phyloP scores from a whole-genome alignment of 1,140 invertebrate genomes.

The Cotesia glomerata region DNA sequence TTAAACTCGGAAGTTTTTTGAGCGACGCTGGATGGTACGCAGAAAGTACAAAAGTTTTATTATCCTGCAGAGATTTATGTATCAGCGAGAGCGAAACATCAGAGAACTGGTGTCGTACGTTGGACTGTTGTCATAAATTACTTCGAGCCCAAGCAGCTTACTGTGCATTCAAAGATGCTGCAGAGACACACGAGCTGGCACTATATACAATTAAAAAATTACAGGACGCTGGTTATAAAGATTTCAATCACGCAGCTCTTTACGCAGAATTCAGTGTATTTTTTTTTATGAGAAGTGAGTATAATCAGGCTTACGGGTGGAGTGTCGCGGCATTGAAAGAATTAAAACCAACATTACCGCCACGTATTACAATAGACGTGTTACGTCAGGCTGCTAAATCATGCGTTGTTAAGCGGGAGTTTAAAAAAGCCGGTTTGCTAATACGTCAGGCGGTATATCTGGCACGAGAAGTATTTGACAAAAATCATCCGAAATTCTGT shows the following conservation, averaged over 20 bases:
- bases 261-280: constrained; percentile 82
- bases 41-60: constrained; percentile 75
- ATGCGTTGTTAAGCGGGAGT: constrained; percentile 86
- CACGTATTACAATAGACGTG: constrained; percentile 76
- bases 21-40: constrained; percentile 85
- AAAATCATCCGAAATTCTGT: constrained; percentile 79
- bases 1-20: constrained; percentile 77
- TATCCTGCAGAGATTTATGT: constrained; percentile 70
- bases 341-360: constrained; percentile 67
- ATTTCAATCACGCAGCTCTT: constrained; percentile 71
- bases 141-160: constrained; percentile 81
- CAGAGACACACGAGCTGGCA: constrained; percentile 70
- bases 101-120: constrained; percentile 60
- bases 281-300: constrained; percentile 82
- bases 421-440: constrained; percentile 78
- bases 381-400: constrained; percentile 83
- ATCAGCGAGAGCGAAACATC: constrained; percentile 60
- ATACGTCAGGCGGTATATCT: constrained; percentile 81
- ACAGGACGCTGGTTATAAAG: constrained; percentile 51
- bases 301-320: constrained; percentile 80
- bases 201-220: constrained; percentile 65
- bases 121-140: constrained; percentile 81
- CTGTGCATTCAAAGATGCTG: constrained; percentile 76
- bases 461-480: constrained; percentile 74
- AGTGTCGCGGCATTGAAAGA: constrained; percentile 74